Percentiles rank a stretch among this genome's conserved stretches.
These are phyloP conservation scores for Hyla sarda DNA, from an alignment of 2,113 vertebrate genomes.

Conservation along the genomic window DNA sequence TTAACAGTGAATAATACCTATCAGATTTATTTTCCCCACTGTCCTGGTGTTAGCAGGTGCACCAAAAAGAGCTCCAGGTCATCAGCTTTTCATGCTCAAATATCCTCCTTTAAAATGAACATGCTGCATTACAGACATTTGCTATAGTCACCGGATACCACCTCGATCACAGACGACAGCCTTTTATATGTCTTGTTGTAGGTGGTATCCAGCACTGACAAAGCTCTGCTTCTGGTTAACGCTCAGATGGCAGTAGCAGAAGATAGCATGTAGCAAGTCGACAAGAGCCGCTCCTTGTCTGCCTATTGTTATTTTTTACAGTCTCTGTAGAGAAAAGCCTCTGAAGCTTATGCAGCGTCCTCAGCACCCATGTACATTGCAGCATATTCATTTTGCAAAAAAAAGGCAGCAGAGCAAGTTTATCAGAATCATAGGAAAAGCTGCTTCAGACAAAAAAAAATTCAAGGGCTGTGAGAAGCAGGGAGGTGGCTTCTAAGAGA, in stretches of 20 bases:
- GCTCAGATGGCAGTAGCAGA: conserved; percentile 5
- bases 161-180: conserved; percentile 24
- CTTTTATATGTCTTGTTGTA: conserved; percentile 10
- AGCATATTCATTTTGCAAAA: conserved; percentile 57
- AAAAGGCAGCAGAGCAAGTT: conserved; percentile 44
- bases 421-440: conserved; percentile 38
- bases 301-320: not conserved
- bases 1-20: conserved; percentile 92
- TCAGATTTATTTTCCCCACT: conserved; percentile 88
- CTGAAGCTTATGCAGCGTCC: not conserved
- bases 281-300: conserved; percentile 6
- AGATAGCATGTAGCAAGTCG: not conserved
- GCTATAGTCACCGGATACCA: conserved; percentile 27
- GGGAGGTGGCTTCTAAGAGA: conserved; percentile 39
- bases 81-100: conserved; percentile 58
- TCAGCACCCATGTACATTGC: conserved; percentile 23
- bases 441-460: conserved; percentile 40
- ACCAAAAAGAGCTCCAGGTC: conserved; percentile 75
- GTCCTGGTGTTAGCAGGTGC: conserved; percentile 88
- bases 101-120: conserved; percentile 53
- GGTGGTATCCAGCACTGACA: conserved; percentile 29
- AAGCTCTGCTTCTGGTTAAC: conserved; percentile 30
- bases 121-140: conserved; percentile 47
- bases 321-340: conserved; percentile 36
- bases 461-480: conserved; percentile 38